Evolutionary conservation across 2,113 vertebrate genomes (phyloP), one percentile per base, ranked within the genome.

Genomic region (Tonatia bakeri): DNA sequence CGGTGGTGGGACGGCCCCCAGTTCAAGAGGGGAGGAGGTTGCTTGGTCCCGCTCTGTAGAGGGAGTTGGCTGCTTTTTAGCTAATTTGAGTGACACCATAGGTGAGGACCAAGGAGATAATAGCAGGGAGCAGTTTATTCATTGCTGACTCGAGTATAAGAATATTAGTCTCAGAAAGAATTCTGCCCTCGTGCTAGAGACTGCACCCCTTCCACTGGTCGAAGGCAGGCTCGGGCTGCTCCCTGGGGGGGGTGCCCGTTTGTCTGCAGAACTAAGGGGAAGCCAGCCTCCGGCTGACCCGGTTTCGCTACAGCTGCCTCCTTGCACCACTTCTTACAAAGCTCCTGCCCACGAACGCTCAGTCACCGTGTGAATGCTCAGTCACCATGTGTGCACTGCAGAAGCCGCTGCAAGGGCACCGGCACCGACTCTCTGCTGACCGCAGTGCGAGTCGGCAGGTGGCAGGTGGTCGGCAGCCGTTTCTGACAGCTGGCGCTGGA

Each of bases 301-400:
- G 90, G 45, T 94, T 33, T 43, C 54, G 52, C 91, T 95, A 10
- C 36, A 11, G 5, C 24, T n/a, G 43, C 67, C 73, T 96, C 45
- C 79, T 79, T 91, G 96, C 93, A 0, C 89, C 69, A 95, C 69
- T 1, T 97, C 96, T 97, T 95, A 84, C 95, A 76, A 22, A 20
- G 43, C 82, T 97, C 90, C 76, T 90, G 76, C 64, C 75, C 80
- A 54, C 54, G 70, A 93, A 15, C 67, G 94, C 96, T 28, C 38
- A 97, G 95, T 97, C 97, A 94, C 59, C 4, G 31, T 89, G 14
- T 31, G 15, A 93, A 15, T 70, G 94, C 96, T 28, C 38, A 97
- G 95, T 97, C 97, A 94, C 59, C 4, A 26, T 89, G 14, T 31
- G 19, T 36, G 82, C 45, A 10, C 19, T 1, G 40, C 2, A 90